These are phyloP conservation scores for Gymnoscopelus microlampas DNA, from an alignment of 2,797 vertebrate genomes.

Conservation along the genomic window DNA sequence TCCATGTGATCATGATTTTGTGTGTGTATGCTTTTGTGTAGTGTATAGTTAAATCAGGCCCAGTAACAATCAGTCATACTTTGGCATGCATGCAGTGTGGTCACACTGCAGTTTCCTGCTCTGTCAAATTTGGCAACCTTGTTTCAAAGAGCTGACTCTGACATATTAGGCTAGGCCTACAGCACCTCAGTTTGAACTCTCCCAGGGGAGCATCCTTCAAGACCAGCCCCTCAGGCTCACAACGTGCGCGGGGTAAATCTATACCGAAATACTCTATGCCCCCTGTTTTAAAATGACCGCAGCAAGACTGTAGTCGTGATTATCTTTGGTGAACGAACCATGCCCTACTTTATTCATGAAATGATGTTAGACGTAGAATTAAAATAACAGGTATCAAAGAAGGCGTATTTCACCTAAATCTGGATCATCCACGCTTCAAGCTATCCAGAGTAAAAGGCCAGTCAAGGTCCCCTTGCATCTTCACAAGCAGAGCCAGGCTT, in stretches of 20 bases:
- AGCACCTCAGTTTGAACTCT: conserved; percentile 29
- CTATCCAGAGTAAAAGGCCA: conserved; percentile 34
- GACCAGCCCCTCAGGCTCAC: background rate
- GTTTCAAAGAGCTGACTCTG: background rate
- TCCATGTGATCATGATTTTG: too few species aligned
- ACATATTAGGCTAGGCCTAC: background rate
- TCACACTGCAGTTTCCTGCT: conserved; percentile 52
- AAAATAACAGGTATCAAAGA: too few species aligned
- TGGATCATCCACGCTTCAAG: too few species aligned
- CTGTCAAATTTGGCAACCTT: conserved; percentile 39
- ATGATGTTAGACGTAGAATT: background rate
- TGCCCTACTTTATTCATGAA: background rate
- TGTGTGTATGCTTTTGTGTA: too few species aligned
- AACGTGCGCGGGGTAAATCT: conserved; percentile 12
- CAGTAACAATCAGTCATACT: too few species aligned
- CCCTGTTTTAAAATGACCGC: background rate
- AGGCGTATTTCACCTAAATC: too few species aligned
- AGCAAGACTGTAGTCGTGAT: background rate
- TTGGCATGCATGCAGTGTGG: conserved; percentile 19
- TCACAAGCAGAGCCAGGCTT: conserved; percentile 22
- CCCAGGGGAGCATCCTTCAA: conserved; percentile 30
- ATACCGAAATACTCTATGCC: background rate
- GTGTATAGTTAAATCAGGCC: too few species aligned
- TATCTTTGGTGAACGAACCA: background rate
- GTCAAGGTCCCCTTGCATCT: conserved; percentile 27